Conservation (phyloP, 2,888 invertebrate genomes). For the Podabrus alpinus region DNA sequence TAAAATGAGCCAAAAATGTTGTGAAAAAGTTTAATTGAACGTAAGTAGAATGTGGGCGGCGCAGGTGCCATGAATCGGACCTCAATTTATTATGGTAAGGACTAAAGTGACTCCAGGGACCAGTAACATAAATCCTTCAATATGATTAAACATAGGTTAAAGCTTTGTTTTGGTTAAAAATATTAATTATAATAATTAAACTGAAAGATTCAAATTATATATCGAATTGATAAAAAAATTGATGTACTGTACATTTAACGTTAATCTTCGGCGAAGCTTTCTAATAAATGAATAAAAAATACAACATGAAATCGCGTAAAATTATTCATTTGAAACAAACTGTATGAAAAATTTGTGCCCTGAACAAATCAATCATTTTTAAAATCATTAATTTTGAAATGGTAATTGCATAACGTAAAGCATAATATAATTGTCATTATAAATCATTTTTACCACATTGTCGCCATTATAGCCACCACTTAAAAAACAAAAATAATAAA, state of each 20-base stretch:
- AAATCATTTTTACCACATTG: not conserved
- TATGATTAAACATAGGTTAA: conserved; percentile 34
- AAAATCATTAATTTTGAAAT: not conserved
- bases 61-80: conserved; percentile 33
- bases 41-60: conserved; percentile 33
- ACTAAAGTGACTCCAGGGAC: conserved; percentile 31
- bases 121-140: conserved; percentile 34
- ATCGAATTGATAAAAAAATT: not conserved
- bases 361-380: conserved; percentile 25
- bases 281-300: not conserved
- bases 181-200: conserved; percentile 27
- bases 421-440: not conserved
- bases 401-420: not conserved
- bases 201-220: conserved; percentile 10
- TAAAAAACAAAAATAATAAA: not conserved
- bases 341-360: not conserved
- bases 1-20: conserved; percentile 2
- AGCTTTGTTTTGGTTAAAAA: conserved; percentile 30
- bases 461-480: not conserved
- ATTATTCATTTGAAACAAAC: not conserved
- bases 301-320: not conserved
- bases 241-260: not conserved
- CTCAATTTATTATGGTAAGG: conserved; percentile 32
- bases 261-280: not conserved
- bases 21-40: conserved; percentile 32